Base-by-base conservation (phyloP, 2,888 invertebrate genomes). In the Agrilus biguttatus region DNA sequence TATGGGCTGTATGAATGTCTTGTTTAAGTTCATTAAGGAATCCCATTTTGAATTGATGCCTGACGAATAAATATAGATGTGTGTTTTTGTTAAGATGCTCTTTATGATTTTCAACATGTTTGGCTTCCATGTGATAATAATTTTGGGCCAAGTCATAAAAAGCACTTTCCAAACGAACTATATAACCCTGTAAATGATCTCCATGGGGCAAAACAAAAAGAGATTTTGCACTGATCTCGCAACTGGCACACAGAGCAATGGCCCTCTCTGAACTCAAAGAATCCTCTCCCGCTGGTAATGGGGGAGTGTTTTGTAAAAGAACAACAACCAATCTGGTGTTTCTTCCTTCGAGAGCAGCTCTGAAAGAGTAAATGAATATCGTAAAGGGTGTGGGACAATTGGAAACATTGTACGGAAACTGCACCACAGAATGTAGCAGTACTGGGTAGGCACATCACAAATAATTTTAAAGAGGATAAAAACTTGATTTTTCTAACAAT, bases 11-110 rank as follows among this genome's bases (percentile, higher is more conserved):
- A 58, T 78, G 80, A 51, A 79, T 73, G 61, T 96, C 97, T 61
- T 93, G 91, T 55, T 87, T 84, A 48, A 98, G 67, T 68, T 98
- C 98, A 58, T 88, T 87, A 41, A 93, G 78, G 68, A 93, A 96
- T 1, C 87, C 98, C 63, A 96, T 79, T 70, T 98, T 99, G 62
- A 95, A 96, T 60, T 95, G 90, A 69, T 97, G 96, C 32, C 98
- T 71, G 21, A 97, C 91, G 71, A 87, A 88, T 41, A 98, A 73
- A 55, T 87, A 83, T 63, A 88, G 89, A 67, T 96, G 95, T 14
- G 84, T 83, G 10, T 83, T 85, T 67, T 89, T 89, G 54, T 91
- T 91, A 33, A 95, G 74, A 58, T 89, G 85, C 59, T 95, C 93
- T 53, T 84, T 76, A 62, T 95, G 95, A 37, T 81, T 78, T 60